phyloP scores from a whole-genome alignment of 2,888 invertebrate genomes.

The Diarsia mendica region DNA sequence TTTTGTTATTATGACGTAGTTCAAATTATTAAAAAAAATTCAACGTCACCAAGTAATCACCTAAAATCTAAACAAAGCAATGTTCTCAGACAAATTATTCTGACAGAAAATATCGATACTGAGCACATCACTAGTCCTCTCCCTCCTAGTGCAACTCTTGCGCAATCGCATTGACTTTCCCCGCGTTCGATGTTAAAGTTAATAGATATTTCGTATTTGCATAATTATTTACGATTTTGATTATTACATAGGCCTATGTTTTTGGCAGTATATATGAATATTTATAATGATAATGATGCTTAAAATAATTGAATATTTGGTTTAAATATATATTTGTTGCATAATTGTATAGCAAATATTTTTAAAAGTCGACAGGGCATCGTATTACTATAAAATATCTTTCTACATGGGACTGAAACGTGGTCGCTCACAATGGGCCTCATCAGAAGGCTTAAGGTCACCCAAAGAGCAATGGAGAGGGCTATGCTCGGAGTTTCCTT shows the following conservation, averaged over 20 bases:
- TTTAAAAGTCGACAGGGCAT: too few species aligned
- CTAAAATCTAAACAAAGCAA: background rate
- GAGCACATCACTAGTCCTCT: slow-evolving; percentile 16
- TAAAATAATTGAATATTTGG: background rate
- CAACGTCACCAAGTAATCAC: background rate
- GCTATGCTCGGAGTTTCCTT: too few species aligned
- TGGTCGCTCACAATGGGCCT: too few species aligned
- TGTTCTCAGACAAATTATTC: background rate
- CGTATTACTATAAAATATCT: too few species aligned
- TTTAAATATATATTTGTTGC: too few species aligned
- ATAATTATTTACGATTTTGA: slow-evolving; percentile 7
- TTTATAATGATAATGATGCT: background rate
- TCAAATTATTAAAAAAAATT: background rate
- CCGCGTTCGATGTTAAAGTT: background rate
- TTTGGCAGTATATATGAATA: background rate
- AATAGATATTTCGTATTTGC: slow-evolving; percentile 14
- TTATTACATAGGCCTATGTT: background rate
- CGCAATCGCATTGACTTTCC: slow-evolving; percentile 45
- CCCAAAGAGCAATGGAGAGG: too few species aligned
- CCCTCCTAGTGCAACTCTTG: slow-evolving; percentile 31
- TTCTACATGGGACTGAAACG: too few species aligned
- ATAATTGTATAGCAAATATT: too few species aligned
- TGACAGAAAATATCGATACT: slow-evolving; percentile 5
- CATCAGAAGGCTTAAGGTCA: too few species aligned
- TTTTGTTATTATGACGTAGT: background rate